These are phyloP conservation scores for Muschampia plurimacula DNA, from an alignment of 2,888 invertebrate genomes.

Conservation along the genomic window DNA sequence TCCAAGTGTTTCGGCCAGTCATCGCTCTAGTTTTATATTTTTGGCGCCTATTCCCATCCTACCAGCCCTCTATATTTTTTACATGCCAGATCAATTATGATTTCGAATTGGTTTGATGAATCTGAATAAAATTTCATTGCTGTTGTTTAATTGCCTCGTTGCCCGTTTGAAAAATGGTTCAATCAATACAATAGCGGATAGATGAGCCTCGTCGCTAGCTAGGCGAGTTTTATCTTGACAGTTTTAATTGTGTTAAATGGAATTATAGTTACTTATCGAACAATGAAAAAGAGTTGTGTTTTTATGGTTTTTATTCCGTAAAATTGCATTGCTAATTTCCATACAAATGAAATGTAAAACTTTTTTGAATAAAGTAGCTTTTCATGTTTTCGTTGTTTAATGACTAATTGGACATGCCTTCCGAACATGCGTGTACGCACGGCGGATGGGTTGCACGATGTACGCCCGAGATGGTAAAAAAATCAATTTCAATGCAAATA, in stretches of 20 bases:
- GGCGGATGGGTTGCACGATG: slow-evolving; percentile 48
- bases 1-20: slow-evolving; percentile 79
- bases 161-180: slow-evolving; percentile 78
- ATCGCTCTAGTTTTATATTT: slow-evolving; percentile 82
- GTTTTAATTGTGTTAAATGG: slow-evolving; percentile 43
- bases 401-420: slow-evolving; percentile 71
- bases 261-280: slow-evolving; percentile 25
- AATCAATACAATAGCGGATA: slow-evolving; percentile 64
- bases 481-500: slow-evolving; percentile 79
- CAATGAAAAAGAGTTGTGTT: slow-evolving; percentile 15
- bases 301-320: slow-evolving; percentile 14
- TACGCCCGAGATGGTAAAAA: slow-evolving; percentile 55
- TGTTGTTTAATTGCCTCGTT: slow-evolving; percentile 82
- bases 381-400: slow-evolving; percentile 27
- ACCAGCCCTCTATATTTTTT: slow-evolving; percentile 82
- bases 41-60: slow-evolving; percentile 81
- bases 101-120: slow-evolving; percentile 84
- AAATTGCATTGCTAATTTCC: slow-evolving; percentile 14
- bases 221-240: slow-evolving; percentile 42
- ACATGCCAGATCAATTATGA: slow-evolving; percentile 84
- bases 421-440: slow-evolving; percentile 76
- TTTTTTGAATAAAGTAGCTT: slow-evolving; percentile 23
- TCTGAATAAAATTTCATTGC: slow-evolving; percentile 84
- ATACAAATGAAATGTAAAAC: slow-evolving; percentile 26
- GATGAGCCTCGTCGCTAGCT: slow-evolving; percentile 56